Evolutionary conservation across 2,113 vertebrate species (phyloP).

Genomic region (Microcebus tavaratra): DNA sequence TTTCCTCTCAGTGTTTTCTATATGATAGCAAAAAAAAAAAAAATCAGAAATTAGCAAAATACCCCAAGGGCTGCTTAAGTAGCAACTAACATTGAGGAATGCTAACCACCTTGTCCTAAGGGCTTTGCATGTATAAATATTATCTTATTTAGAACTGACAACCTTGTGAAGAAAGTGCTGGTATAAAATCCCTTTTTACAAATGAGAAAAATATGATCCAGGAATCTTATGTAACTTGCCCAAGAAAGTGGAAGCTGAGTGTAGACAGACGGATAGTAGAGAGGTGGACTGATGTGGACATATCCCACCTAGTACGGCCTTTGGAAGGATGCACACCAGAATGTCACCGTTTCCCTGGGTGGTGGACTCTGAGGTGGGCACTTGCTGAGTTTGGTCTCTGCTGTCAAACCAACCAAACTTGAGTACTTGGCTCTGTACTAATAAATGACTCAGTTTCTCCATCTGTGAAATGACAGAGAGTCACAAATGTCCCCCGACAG

Average conservation of each 20-base stretch:
- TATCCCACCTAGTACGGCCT: not conserved
- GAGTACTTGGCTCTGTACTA: not conserved
- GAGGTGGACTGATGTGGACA: accelerated
- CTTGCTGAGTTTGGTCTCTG: not conserved
- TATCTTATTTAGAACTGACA: not conserved
- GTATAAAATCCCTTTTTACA: not conserved
- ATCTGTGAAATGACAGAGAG: not conserved
- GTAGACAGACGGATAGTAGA: not conserved
- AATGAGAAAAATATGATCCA: not conserved
- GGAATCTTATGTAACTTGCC: not conserved
- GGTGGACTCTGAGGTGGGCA: not conserved
- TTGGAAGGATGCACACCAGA: too few species aligned
- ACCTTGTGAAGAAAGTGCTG: not conserved
- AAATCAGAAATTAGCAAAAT: not conserved
- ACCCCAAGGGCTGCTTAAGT: not conserved
- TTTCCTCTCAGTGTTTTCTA: too few species aligned
- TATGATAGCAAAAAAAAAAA: too few species aligned
- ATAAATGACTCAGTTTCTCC: not conserved
- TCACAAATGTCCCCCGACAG: not conserved
- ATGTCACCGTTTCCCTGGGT: not conserved
- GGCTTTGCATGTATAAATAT: not conserved
- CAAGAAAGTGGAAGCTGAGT: not conserved
- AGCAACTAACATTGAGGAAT: not conserved
- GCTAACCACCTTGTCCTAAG: not conserved
- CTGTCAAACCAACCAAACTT: not conserved